Evolutionary conservation across 2,113 vertebrate species (phyloP).

Genomic region (Polypterus senegalus): DNA sequence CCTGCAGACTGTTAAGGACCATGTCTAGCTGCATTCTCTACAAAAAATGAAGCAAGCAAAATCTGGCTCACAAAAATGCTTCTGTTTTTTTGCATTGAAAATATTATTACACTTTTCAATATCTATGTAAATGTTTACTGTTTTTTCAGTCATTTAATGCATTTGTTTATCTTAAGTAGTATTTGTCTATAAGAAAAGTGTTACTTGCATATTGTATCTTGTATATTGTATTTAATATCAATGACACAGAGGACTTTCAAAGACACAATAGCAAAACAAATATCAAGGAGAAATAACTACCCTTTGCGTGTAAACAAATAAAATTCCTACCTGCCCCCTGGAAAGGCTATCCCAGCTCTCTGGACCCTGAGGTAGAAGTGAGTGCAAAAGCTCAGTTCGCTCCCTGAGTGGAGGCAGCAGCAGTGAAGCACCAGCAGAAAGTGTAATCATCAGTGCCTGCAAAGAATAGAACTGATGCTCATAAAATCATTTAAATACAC

Average conservation of each 20-base stretch:
- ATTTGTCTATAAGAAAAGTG: no score
- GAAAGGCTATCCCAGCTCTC: conserved; percentile 93
- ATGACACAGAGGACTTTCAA: no score
- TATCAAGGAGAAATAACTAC: no score
- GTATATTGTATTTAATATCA: no score
- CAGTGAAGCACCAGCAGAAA: conserved; percentile 91
- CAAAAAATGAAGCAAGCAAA: neutral
- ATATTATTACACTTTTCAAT: no score
- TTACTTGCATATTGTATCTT: no score
- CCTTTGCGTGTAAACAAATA: no score
- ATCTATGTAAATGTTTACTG: no score
- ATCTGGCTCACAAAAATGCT: neutral
- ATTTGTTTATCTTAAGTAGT: no score
- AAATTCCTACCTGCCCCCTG: conserved; percentile 77
- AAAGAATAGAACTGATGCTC: neutral
- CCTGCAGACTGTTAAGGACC: conserved; percentile 64
- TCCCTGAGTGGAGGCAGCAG: conserved; percentile 87
- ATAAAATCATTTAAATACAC: no score
- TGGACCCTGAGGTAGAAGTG: conserved; percentile 89
- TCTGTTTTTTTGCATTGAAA: no score
- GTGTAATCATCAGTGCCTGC: conserved; percentile 87
- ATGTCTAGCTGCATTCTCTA: conserved; percentile 63
- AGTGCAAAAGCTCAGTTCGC: conserved; percentile 89
- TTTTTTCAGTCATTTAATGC: no score
- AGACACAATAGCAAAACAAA: neutral